These are phyloP conservation scores for Cebus imitator DNA, from an alignment of 2,113 vertebrate genomes.

Conservation along the genomic window DNA sequence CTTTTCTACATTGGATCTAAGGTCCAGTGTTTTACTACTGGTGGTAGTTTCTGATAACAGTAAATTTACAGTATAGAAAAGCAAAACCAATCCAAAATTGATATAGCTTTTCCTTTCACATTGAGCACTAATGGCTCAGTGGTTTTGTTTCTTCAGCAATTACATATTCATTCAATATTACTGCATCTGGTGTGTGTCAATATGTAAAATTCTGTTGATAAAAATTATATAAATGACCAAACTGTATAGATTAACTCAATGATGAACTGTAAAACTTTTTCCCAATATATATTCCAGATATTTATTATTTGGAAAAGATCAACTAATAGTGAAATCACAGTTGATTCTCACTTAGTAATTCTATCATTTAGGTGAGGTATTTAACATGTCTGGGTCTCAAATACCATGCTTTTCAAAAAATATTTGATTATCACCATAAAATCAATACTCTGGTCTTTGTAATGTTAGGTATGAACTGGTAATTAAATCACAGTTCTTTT, in stretches of 20 bases:
- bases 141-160: neutral
- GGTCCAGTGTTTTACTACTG: neutral
- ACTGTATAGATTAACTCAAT: neutral
- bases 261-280: neutral
- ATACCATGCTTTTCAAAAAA: neutral
- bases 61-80: neutral
- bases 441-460: neutral
- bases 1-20: neutral
- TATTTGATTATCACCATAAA: neutral
- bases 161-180: neutral
- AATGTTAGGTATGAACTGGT: neutral
- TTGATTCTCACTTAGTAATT: neutral
- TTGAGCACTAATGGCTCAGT: neutral
- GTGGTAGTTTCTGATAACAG: neutral
- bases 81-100: neutral
- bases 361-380: rapidly evolving
- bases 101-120: neutral
- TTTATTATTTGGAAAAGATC: neutral
- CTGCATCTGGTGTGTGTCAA: neutral
- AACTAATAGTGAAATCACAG: neutral
- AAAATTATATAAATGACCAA: neutral
- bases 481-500: neutral
- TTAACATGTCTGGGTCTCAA: neutral
- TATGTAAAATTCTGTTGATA: neutral
- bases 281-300: neutral